Conservation (phyloP, 2,797 vertebrate genomes). For the Leontopithecus rosalia region DNA sequence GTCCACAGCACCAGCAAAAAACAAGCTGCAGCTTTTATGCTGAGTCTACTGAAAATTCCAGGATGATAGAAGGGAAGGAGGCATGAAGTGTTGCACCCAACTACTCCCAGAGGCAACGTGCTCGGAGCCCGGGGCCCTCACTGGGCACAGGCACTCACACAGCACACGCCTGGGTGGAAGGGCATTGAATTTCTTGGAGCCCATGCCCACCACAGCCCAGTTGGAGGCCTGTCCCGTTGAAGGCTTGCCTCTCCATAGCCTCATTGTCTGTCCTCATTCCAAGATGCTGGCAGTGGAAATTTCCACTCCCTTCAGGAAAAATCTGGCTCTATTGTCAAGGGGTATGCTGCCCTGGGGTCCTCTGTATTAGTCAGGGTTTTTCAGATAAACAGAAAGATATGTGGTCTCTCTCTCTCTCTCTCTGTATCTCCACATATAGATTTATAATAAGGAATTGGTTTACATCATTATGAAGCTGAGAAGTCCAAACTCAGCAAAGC, state of each 20-base stretch:
- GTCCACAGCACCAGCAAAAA: not conserved
- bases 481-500: not conserved
- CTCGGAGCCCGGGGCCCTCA: no score
- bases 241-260: not conserved
- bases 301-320: not conserved
- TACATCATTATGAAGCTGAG: not conserved
- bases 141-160: not conserved
- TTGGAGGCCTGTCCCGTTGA: not conserved
- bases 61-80: not conserved
- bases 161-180: fast-evolving
- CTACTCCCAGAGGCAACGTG: not conserved
- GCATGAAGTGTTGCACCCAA: not conserved
- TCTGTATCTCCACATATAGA: no score
- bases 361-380: not conserved
- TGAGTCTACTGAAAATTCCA: not conserved
- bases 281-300: not conserved
- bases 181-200: not conserved
- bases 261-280: not conserved
- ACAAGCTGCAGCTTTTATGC: not conserved
- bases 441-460: not conserved
- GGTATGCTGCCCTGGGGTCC: not conserved
- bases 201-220: not conserved
- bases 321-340: not conserved
- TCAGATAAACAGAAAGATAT: not conserved
- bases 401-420: no score